Evolutionary conservation across 1,140 invertebrate genomes (phyloP).

Genomic region (Planococcus citri): DNA sequence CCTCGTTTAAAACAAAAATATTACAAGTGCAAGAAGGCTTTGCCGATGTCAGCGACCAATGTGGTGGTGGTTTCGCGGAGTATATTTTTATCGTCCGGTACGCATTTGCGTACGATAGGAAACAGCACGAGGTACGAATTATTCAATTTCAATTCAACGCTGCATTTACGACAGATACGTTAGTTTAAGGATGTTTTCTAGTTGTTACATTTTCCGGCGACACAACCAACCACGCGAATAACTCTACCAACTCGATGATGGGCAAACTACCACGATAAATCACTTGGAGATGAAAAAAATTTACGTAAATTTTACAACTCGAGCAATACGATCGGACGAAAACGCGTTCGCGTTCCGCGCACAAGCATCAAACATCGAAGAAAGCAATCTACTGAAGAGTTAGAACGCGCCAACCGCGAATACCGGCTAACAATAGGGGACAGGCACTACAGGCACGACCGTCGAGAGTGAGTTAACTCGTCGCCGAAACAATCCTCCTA

Average conservation of each 20-base stretch:
- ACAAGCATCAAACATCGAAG: background rate
- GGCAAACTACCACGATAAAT: no score
- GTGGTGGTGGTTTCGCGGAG: background rate
- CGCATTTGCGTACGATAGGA: background rate
- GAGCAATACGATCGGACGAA: background rate
- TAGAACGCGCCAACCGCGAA: background rate
- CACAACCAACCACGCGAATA: no score
- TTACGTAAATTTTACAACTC: background rate
- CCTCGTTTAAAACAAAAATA: conserved; percentile 3
- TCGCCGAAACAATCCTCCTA: background rate
- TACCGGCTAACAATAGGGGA: conserved; percentile 9
- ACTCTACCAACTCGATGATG: no score
- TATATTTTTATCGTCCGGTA: conserved; percentile 1
- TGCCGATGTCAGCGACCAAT: conserved; percentile 13
- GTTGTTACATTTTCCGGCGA: no score
- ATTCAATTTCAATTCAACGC: background rate
- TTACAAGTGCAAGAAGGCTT: conserved; percentile 5
- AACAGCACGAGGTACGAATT: background rate
- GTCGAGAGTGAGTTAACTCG: background rate
- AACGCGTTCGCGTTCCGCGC: background rate
- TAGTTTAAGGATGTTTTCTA: no score
- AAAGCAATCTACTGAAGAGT: background rate
- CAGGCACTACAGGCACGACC: conserved; percentile 12
- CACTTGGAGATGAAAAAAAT: background rate
- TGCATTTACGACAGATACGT: no score